Percentiles rank a stretch among this genome's conserved stretches.
Conservation (phyloP, 2,888 invertebrate species). For the Eupithecia tripunctaria region DNA sequence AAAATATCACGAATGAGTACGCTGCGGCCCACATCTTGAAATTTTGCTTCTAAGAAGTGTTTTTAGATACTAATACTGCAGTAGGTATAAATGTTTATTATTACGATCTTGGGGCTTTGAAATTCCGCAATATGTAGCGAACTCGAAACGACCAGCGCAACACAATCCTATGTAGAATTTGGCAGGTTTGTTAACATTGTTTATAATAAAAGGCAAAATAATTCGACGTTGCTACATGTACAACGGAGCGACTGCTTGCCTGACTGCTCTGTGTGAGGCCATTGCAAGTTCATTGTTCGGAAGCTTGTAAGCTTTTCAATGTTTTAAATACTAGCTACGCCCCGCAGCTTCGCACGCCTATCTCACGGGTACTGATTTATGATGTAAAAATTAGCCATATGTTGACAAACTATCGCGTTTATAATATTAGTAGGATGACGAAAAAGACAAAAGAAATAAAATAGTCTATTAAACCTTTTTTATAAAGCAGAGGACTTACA, state of each 20-base stretch:
- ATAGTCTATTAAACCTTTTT: no score
- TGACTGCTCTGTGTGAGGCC: not conserved
- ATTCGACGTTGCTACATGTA: not conserved
- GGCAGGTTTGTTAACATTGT: not conserved
- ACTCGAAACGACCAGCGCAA: slow-evolving; percentile 43
- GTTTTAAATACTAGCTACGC: no score
- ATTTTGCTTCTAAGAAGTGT: not conserved
- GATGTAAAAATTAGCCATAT: no score
- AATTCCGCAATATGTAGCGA: not conserved
- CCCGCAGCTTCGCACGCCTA: no score
- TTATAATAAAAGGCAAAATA: slow-evolving; percentile 3
- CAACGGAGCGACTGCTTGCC: not conserved
- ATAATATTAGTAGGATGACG: no score
- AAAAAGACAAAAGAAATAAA: no score
- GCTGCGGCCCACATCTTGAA: slow-evolving; percentile 64
- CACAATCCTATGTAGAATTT: slow-evolving; percentile 12
- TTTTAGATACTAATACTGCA: not conserved
- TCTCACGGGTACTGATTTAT: no score
- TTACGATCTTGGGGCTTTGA: not conserved
- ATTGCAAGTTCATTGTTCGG: not conserved
- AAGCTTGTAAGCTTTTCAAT: not conserved
- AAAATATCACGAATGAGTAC: slow-evolving; percentile 53
- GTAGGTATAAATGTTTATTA: not conserved
- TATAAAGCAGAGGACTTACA: no score
- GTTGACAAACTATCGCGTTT: no score